Percentiles rank a stretch among this genome's conserved stretches.
Conservation (phyloP, 1,140 invertebrate genomes). For the Lanistes nyassanus region DNA sequence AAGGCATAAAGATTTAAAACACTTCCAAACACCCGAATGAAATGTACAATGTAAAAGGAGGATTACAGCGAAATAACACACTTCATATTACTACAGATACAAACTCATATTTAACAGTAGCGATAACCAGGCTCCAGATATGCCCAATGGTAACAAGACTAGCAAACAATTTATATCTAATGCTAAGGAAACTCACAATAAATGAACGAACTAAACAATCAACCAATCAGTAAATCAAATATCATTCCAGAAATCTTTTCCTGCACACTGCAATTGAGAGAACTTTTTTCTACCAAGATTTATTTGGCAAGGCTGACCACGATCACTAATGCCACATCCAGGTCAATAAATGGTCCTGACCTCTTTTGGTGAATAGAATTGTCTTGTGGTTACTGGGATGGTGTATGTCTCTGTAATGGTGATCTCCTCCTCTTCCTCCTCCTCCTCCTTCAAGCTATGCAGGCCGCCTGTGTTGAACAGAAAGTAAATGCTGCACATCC, state of each 20-base stretch:
- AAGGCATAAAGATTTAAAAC: no score
- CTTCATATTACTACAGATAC: no score
- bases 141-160: neutral
- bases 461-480: constrained; percentile 14
- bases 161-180: neutral
- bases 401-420: constrained; percentile 31
- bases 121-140: neutral
- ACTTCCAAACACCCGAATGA: no score
- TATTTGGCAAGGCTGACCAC: neutral
- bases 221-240: neutral
- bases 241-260: neutral
- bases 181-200: neutral
- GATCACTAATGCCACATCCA: neutral
- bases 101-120: neutral
- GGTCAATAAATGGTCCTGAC: constrained; percentile 13
- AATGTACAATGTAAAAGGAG: no score
- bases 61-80: no score
- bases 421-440: constrained; percentile 32
- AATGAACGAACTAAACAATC: neutral
- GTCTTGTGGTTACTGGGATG: constrained; percentile 22
- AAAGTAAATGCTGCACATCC: neutral
- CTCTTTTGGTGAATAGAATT: constrained; percentile 34
- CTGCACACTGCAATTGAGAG: no score
- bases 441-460: constrained; percentile 42
- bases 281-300: neutral